Percentiles rank a stretch among this genome's conserved stretches.
These are phyloP conservation scores for Bettongia penicillata DNA, from an alignment of 2,113 vertebrate species.

Conservation along the genomic window DNA sequence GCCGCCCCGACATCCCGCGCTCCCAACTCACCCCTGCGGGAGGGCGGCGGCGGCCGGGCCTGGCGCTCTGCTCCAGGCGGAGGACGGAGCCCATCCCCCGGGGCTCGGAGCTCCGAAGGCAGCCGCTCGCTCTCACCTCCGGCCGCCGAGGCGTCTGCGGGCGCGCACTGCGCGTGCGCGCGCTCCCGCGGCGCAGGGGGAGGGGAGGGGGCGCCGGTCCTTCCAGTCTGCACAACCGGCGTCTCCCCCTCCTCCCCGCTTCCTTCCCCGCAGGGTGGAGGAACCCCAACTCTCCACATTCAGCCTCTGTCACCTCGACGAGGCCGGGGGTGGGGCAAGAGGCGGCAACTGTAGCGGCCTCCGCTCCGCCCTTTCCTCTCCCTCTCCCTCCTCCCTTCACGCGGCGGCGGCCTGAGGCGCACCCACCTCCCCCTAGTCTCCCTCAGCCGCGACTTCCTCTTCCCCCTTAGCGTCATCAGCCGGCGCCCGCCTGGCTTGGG, in stretches of 20 bases:
- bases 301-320: slow-evolving; percentile 23
- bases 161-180: neutral
- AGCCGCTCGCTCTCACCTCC: neutral
- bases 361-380: slow-evolving; percentile 78
- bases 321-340: slow-evolving; percentile 57
- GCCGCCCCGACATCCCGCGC: neutral
- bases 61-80: neutral
- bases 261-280: neutral
- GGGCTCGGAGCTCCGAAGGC: neutral
- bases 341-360: slow-evolving; percentile 56
- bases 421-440: slow-evolving; percentile 67
- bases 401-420: slow-evolving; percentile 66
- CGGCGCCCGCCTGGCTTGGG: slow-evolving; percentile 56
- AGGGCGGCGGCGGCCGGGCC: neutral
- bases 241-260: neutral
- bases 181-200: neutral
- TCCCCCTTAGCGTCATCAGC: slow-evolving; percentile 68
- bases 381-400: slow-evolving; percentile 71
- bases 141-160: neutral
- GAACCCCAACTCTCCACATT: neutral
- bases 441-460: slow-evolving; percentile 72
- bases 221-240: neutral
- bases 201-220: neutral
- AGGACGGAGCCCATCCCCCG: too few relatives aligned
- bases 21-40: neutral